Conservation (phyloP, 1,140 invertebrate genomes). For the Campodea augens region DNA sequence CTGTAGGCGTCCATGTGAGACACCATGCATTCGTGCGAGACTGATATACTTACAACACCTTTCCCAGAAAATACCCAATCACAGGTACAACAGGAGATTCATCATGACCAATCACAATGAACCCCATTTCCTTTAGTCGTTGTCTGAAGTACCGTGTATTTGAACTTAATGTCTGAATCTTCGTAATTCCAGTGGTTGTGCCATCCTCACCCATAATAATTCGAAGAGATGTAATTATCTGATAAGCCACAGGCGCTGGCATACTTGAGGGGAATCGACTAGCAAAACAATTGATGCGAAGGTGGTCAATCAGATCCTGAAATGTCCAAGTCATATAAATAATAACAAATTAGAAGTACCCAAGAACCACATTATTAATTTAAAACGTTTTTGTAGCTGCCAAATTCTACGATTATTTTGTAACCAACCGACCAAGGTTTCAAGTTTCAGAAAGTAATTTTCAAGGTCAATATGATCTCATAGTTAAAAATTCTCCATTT, state of each 20-base stretch:
- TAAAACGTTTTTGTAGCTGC: too few relatives aligned
- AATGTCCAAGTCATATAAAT: too few relatives aligned
- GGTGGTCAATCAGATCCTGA: conserved; percentile 54
- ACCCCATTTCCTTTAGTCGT: too few relatives aligned
- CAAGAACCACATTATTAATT: not conserved
- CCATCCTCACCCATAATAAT: conserved; percentile 77
- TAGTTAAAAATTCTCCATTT: too few relatives aligned
- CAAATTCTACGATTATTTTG: too few relatives aligned
- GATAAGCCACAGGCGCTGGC: conserved; percentile 73
- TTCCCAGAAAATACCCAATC: too few relatives aligned
- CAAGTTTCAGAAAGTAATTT: too few relatives aligned
- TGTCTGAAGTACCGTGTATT: conserved; percentile 78
- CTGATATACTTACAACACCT: too few relatives aligned
- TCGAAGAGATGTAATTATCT: conserved; percentile 73
- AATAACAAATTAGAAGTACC: not conserved
- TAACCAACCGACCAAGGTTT: too few relatives aligned
- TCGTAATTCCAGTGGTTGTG: conserved; percentile 41
- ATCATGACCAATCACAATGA: conserved; percentile 80
- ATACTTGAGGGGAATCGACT: conserved; percentile 72
- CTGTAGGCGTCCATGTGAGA: too few relatives aligned
- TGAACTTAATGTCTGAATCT: conserved; percentile 53
- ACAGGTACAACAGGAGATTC: conserved; percentile 96
- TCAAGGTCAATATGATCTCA: too few relatives aligned
- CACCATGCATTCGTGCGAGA: too few relatives aligned
- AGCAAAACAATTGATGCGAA: conserved; percentile 66